Evolutionary conservation across 1,140 invertebrate genomes (phyloP).

Genomic region (Conus betulinus): DNA sequence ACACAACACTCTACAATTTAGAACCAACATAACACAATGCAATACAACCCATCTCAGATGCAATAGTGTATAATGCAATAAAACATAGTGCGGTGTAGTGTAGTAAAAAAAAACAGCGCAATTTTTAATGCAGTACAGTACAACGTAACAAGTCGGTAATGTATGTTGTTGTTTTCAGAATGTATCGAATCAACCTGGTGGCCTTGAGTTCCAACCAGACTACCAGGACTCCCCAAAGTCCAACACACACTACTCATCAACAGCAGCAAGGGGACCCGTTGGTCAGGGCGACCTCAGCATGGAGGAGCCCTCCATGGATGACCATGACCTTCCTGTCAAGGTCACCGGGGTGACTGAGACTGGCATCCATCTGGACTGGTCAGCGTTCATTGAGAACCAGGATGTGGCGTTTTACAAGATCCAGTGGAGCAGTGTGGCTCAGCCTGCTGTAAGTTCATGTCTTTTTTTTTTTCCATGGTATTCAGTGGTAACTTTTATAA

Average conservation of each 20-base stretch:
- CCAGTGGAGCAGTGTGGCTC: conserved; percentile 74
- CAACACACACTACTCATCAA: conserved; percentile 66
- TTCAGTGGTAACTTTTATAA: too few relatives aligned
- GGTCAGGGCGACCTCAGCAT: conserved; percentile 37
- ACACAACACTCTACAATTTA: not conserved
- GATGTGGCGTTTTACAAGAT: conserved; percentile 70
- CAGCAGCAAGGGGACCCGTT: conserved; percentile 49
- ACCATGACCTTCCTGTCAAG: conserved; percentile 69
- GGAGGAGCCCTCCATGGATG: conserved; percentile 59
- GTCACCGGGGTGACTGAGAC: conserved; percentile 68
- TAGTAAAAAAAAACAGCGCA: not conserved
- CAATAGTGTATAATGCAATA: too few relatives aligned
- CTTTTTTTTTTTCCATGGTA: not conserved
- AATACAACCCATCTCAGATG: not conserved
- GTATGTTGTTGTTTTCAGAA: conserved; percentile 55
- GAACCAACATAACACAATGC: not conserved
- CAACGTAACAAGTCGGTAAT: not conserved
- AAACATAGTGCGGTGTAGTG: not conserved
- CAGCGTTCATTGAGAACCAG: conserved; percentile 65
- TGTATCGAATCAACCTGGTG: conserved; percentile 72
- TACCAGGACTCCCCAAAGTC: conserved; percentile 72
- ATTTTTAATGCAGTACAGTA: not conserved
- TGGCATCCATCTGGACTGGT: conserved; percentile 73
- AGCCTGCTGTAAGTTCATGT: conserved; percentile 67
- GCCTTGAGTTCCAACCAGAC: conserved; percentile 67